Evolutionary conservation across 1,140 invertebrate species (phyloP), one percentile per base, ranked within the genome.

Genomic region (Drosophila seguyi): DNA sequence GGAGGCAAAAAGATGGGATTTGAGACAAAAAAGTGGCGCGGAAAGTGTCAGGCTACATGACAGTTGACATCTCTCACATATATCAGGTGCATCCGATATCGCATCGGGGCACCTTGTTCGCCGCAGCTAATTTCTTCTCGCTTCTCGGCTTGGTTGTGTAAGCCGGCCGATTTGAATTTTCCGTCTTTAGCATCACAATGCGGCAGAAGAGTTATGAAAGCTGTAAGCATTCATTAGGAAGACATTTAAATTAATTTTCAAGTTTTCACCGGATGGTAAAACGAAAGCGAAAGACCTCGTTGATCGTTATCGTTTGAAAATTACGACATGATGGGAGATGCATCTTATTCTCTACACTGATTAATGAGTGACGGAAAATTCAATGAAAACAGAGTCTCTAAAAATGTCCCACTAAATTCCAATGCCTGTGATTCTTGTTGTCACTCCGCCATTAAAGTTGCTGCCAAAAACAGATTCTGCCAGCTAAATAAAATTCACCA

Each of bases 221-320:
- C 77, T 71, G 65, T 75, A 73, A 62, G 50, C 84, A 78, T 68
- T 88, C 84, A 88, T 88, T 84, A 90, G 55, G 63, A 65, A 81
- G 62, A 84, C 85, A 78, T 88, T 88, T 90, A 90, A 88, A 88
- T 88, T 90, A 90, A 88, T 88, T 81, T 79, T 27, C 44, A 20
- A 48, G 57, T 18, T 36, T 29, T n/a, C 31, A 14, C 8, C 11
- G 34, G 11, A 31, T 31, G 39, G 58, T 41, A 6, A 53, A 56
- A 14, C 45, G 56, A 75, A 75, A 74, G 47, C 65, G 52, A 22
- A n/a, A 16, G 10, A 3, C 25, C 18, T 38, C 18, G 39, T 34
- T 16, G 11, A 42, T 45, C 4, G 25, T 25, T 14, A 39, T 31
- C 20, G 27, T 39, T 62, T 6, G 41, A 20, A 31, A 66, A 58